Evolutionary conservation across 2,888 invertebrate genomes (phyloP), one percentile per base, ranked within the genome.

Genomic region (Cerastoderma edule): DNA sequence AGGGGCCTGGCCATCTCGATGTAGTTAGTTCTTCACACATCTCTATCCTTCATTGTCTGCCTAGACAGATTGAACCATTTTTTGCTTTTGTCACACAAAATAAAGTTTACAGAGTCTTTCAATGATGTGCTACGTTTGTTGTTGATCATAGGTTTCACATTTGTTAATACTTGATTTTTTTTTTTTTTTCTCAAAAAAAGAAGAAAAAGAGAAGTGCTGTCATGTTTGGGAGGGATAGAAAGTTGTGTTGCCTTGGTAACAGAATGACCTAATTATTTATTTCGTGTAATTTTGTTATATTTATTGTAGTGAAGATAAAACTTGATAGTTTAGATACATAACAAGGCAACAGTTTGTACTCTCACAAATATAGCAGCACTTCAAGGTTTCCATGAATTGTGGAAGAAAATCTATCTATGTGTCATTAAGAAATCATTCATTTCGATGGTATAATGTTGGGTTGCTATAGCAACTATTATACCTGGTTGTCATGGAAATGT

Each of bases 401-500:
- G 80, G 77, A 80, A 75, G 60, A 68, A 79, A 72, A 80, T 70
- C 77, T 73, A 50, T 50, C 27, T 74, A 44, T 75, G n/a, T 53
- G 60, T 76, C 64, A 74, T 67, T 35, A 57, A 65, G 70, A 65
- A 35, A 67, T 79, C 80, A 80, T 80, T 70, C 70, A 71, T 64
- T 79, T 77, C 75, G 79, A 75, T 75, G 75, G 72, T 79, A 72
- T 79, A 75, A 72, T 73, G 22, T 50, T 28, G 53, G 64, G 70
- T 81, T 81, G 78, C 78, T 67, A 70, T 75, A 77, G 77, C 81
- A 75, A 73, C 74, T 67, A 28, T 69, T 78, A 78, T 78, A 75
- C 78, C 72, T 78, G 73, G 67, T 81, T 76, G 80, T 83, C 83
- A 80, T 78, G 84, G 78, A 80, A 75, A 80, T 72, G 73, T 78